Conservation (phyloP, 2,797 vertebrate genomes). For the Pseudocheirus occidentalis region DNA sequence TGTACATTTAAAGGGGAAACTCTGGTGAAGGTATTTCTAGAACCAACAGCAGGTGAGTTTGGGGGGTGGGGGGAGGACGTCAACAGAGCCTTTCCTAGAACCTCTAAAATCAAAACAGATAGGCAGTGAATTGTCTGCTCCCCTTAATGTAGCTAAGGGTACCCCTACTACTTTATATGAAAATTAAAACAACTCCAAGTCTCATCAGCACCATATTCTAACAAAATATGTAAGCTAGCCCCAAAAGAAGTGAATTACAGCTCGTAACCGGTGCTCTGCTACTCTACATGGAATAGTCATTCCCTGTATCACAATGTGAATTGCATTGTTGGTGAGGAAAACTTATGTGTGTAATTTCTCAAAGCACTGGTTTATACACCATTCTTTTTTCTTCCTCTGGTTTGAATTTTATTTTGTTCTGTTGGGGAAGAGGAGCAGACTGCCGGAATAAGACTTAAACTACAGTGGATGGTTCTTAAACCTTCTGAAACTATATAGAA, state of each 20-base stretch:
- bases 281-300: background rate
- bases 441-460: conserved; percentile 57
- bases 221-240: background rate
- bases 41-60: background rate
- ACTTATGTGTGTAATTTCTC: background rate
- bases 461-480: conserved; percentile 76
- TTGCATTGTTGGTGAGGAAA: background rate
- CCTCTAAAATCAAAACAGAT: background rate
- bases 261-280: background rate
- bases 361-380: conserved; percentile 65
- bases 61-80: background rate
- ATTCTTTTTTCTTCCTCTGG: conserved; percentile 41
- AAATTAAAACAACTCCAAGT: background rate
- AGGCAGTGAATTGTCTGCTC: background rate
- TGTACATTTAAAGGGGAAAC: background rate
- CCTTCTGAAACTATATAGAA: conserved; percentile 81
- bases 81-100: background rate
- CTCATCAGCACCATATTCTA: background rate
- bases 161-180: background rate
- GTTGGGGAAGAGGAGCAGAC: conserved; percentile 37
- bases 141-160: background rate
- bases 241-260: background rate
- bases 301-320: background rate
- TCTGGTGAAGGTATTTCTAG: background rate
- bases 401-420: conserved; percentile 51